phyloP scores from a whole-genome alignment of 2,797 vertebrate genomes.

The Anguilla megastoma region DNA sequence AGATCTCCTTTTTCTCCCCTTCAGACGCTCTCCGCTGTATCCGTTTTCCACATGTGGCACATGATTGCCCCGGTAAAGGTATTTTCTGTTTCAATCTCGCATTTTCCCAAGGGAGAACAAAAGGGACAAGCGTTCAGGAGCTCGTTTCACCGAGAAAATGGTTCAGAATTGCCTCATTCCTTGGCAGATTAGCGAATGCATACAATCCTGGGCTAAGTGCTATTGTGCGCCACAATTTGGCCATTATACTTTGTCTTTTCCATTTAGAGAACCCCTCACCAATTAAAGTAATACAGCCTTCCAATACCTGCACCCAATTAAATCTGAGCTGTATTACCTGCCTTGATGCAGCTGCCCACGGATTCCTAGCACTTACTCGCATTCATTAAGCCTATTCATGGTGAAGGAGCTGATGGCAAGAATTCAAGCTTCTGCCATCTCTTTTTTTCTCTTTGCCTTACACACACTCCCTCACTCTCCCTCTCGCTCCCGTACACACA shows the following conservation, averaged over 20 bases:
- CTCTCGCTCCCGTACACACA: constrained; percentile 25
- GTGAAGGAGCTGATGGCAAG: constrained; percentile 77
- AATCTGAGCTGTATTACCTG: constrained; percentile 97
- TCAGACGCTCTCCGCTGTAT: constrained; percentile 78
- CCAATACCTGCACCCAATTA: constrained; percentile 96
- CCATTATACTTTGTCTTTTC: constrained; percentile 39
- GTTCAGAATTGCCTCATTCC: constrained; percentile 99
- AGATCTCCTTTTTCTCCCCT: constrained; percentile 19
- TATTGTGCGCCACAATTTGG: constrained; percentile 86
- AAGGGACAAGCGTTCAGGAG: constrained; percentile 89
- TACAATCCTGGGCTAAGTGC: constrained; percentile 87
- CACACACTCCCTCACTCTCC: constrained; percentile 38
- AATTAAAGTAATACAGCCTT: constrained; percentile 98
- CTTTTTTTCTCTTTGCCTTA: constrained; percentile 27
- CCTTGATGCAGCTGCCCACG: constrained; percentile 89
- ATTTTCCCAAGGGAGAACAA: constrained; percentile 87
- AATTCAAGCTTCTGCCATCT: constrained; percentile 81
- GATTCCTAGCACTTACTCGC: constrained; percentile 85
- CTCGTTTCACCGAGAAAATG: constrained; percentile 99
- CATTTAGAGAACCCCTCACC: constrained; percentile 83
- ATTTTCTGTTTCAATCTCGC: constrained; percentile 98
- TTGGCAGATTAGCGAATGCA: constrained; percentile 85
- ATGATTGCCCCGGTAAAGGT: constrained; percentile 95
- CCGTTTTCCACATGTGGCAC: constrained; percentile 97
- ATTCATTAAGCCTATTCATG: constrained; percentile 98